These are phyloP conservation scores for Cyrtonyx montezumae DNA, from an alignment of 2,113 vertebrate species.

Conservation along the genomic window DNA sequence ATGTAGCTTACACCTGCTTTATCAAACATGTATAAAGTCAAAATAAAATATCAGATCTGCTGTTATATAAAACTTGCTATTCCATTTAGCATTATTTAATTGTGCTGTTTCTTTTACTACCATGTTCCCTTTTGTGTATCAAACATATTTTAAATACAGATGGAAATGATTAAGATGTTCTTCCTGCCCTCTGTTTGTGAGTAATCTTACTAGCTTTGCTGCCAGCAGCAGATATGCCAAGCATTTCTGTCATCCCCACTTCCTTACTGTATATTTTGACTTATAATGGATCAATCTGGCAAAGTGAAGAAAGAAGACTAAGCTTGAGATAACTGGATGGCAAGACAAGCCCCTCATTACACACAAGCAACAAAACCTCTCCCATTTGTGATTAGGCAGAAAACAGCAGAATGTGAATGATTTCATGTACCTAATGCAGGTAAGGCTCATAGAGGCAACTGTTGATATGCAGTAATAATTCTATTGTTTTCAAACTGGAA, in stretches of 20 bases:
- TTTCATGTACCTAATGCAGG: not conserved
- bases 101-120: not conserved
- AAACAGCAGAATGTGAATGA: not conserved
- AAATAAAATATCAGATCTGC: not conserved
- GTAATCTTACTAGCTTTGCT: not conserved
- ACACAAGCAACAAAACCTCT: not conserved
- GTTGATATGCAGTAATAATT: not conserved
- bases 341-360: not conserved
- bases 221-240: not conserved
- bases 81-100: not conserved
- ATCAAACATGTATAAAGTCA: rapidly evolving
- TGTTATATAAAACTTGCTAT: not conserved
- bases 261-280: not conserved
- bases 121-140: not conserved
- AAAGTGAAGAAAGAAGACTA: not conserved
- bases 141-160: not conserved
- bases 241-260: not conserved
- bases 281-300: not conserved
- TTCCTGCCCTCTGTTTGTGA: not conserved
- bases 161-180: not conserved
- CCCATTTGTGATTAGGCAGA: not conserved
- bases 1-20: not conserved
- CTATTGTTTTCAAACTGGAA: not conserved
- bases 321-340: not conserved
- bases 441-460: not conserved